phyloP scores from a whole-genome alignment of 2,888 invertebrate genomes.

The Heliconius cydno region DNA sequence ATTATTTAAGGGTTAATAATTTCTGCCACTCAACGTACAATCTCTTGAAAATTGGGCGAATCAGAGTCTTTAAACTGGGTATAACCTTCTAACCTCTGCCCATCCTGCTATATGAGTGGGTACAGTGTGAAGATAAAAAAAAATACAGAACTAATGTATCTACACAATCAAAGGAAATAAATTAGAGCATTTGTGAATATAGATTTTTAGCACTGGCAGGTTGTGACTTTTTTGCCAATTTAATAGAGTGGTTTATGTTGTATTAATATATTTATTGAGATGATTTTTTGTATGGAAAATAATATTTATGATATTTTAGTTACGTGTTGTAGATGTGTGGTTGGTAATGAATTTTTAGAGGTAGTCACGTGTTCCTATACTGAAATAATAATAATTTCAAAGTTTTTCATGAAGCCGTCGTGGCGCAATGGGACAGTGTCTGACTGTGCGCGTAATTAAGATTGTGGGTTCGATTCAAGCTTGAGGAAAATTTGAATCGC shows the following conservation, averaged over 20 bases:
- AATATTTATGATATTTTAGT: not conserved
- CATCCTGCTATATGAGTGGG: not conserved
- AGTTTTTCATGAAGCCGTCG: too few species aligned
- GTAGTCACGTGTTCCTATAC: not conserved
- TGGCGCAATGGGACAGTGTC: too few species aligned
- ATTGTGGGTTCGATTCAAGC: too few species aligned
- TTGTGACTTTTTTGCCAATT: constrained; percentile 14
- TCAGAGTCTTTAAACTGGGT: not conserved
- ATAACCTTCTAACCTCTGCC: not conserved
- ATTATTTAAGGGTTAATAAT: not conserved
- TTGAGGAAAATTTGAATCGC: too few species aligned
- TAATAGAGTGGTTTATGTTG: constrained; percentile 8
- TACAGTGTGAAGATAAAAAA: not conserved
- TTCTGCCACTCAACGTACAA: not conserved
- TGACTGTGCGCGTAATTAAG: too few species aligned
- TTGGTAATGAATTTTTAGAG: not conserved
- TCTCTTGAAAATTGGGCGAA: not conserved
- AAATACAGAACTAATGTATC: not conserved
- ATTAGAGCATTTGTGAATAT: constrained; percentile 2
- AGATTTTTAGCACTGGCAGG: constrained; percentile 14
- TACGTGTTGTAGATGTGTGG: not conserved
- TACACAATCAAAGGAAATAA: constrained; percentile 29
- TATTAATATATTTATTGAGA: constrained; percentile 17
- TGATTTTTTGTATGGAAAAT: not conserved
- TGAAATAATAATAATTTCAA: too few species aligned